Percentiles rank a stretch among this genome's conserved stretches.
Conservation (phyloP, 2,113 vertebrate species). For the Upupa epops region DNA sequence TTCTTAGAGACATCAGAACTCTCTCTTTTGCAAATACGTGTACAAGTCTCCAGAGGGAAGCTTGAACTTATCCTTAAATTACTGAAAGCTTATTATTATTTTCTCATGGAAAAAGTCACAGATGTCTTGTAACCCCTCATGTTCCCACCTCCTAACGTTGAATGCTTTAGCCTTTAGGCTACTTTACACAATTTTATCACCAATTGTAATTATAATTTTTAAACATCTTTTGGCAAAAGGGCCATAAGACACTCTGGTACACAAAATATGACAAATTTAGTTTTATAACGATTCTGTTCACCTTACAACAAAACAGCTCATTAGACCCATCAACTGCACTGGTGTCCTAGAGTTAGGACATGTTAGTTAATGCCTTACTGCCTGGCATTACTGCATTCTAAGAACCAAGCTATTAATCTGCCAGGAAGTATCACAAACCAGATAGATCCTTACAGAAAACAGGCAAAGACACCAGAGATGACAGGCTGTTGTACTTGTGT, state of each 20-base stretch:
- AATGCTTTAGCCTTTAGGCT: neutral
- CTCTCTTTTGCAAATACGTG: constrained; percentile 50
- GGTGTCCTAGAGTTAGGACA: neutral
- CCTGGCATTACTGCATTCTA: no score
- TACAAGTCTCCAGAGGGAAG: constrained; percentile 56
- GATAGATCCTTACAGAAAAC: neutral
- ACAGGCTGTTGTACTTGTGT: neutral
- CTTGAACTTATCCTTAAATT: constrained; percentile 62
- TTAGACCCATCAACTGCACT: neutral
- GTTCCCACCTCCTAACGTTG: constrained; percentile 54
- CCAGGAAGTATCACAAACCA: neutral
- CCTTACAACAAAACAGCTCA: neutral
- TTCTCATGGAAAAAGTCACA: constrained; percentile 69
- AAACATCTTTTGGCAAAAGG: neutral
- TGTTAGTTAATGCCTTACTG: no score
- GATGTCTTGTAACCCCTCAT: constrained; percentile 38
- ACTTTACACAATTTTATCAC: neutral
- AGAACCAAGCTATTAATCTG: neutral
- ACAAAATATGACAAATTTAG: no score
- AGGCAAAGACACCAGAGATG: neutral
- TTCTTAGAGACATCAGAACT: constrained; percentile 42
- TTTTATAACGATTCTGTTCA: neutral
- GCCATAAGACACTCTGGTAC: fast-evolving
- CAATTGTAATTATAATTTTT: neutral
- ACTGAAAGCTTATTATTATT: constrained; percentile 64